Evolutionary conservation across 2,113 vertebrate species (phyloP).

Genomic region (Macquaria ambigua): DNA sequence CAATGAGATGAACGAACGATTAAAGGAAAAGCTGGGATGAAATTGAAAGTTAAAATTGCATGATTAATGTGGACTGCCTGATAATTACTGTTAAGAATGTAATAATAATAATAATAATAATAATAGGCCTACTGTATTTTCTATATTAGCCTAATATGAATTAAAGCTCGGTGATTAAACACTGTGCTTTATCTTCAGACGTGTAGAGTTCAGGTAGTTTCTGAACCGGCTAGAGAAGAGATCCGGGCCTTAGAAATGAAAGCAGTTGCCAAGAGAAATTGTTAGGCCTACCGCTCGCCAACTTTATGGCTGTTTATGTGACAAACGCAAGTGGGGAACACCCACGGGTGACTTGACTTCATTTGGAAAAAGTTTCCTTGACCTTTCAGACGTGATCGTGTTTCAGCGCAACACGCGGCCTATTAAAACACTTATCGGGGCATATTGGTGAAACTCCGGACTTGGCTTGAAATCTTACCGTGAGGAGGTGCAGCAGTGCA

Average conservation of each 20-base stretch:
- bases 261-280: conserved; percentile 56
- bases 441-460: conserved; percentile 51
- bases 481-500: conserved; percentile 7
- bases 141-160: neutral
- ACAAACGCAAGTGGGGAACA: conserved; percentile 67
- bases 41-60: no score
- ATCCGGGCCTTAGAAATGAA: conserved; percentile 31
- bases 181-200: neutral
- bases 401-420: conserved; percentile 52
- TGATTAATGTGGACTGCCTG: neutral
- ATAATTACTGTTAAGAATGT: neutral
- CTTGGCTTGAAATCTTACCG: conserved; percentile 27
- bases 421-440: conserved; percentile 61
- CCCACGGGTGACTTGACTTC: conserved; percentile 70
- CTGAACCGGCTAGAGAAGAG: neutral
- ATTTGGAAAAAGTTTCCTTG: conserved; percentile 65
- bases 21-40: neutral
- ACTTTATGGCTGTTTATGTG: conserved; percentile 74
- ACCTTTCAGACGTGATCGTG: conserved; percentile 61
- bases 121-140: neutral
- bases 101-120: neutral
- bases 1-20: neutral
- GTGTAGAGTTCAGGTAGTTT: neutral
- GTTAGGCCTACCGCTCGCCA: conserved; percentile 38
- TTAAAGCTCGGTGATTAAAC: no score